These are phyloP conservation scores for Phymatocera aterrima DNA, from an alignment of 2,888 invertebrate genomes.

Conservation along the genomic window DNA sequence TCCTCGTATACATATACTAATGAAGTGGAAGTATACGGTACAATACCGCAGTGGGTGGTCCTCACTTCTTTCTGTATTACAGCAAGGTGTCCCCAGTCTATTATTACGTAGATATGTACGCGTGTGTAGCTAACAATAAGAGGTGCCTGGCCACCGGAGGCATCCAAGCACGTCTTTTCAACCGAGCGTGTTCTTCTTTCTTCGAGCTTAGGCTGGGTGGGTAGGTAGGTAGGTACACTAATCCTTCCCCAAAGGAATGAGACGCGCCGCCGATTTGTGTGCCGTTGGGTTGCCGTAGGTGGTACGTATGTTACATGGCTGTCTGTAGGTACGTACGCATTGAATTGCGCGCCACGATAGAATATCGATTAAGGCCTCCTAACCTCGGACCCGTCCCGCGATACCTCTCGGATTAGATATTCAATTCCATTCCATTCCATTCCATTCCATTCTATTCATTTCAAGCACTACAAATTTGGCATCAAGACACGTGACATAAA, in stretches of 20 bases:
- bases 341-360: conserved; percentile 50
- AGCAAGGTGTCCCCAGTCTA: conserved; percentile 66
- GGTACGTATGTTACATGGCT: no score
- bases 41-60: conserved; percentile 61
- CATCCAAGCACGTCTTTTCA: not conserved
- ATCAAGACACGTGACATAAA: no score
- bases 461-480: no score
- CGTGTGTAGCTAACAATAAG: conserved; percentile 46
- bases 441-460: no score
- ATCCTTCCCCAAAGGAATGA: conserved; percentile 16
- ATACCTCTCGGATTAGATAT: no score
- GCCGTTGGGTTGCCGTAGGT: no score
- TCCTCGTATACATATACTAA: no score
- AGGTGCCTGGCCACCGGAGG: conserved; percentile 5
- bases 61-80: conserved; percentile 49
- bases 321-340: no score
- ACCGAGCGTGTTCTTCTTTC: conserved; percentile 6
- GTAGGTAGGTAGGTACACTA: not conserved
- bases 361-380: conserved; percentile 45
- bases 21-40: not conserved
- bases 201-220: not conserved
- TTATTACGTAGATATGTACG: conserved; percentile 64
- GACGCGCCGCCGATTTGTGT: conserved; percentile 32
- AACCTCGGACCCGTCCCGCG: not conserved
- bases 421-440: no score